Base-by-base conservation (phyloP, 2,797 vertebrate species). In the Gymnothorax javanicus region DNA sequence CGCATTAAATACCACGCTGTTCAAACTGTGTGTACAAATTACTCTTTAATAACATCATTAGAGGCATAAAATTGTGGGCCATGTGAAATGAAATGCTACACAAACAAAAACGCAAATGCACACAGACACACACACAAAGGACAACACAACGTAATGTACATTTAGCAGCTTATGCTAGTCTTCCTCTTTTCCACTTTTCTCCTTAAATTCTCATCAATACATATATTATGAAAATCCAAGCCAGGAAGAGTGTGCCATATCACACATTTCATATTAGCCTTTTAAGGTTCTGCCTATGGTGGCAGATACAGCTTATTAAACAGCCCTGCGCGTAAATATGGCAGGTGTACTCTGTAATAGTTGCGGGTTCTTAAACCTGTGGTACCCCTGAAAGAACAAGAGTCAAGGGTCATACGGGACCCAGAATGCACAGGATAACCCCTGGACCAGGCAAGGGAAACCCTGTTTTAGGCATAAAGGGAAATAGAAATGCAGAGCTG, bases 401-500 rank as follows among this genome's bases (percentile, higher is more conserved):
- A 25, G 23, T 69, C 25, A n/a, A 69, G 64, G 23, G n/a, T 69
- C 23, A 1, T 7, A 69, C 23, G 64, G 64, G 11, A 69, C n/a
- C 64, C 64, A 69, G 23, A 23, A 69, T 69, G 62, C 17, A 8
- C 23, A 69, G 64, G 64, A n/a, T 23, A 8, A 13, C 64, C 64
- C 64, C 64, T 69, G 64, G 23, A 69, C n/a, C n/a, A 69, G 23
- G 64, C 7, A 2, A n/a, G n/a, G 64, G 64, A 25, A 69, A 69
- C 23, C 23, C 64, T 5, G 23, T 6, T 69, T 67, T 25, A 69
- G 23, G 2, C 64, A 43, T 43, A 2, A 43, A 69, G 90, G 92
- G 88, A 84, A 88, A 84, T 86, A 84, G 90, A 91, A 89, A 85
- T 86, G 88, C 87, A 79, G 84, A 85, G 89, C 87, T 88, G 87